These are phyloP conservation scores for Cetoscarus ocellatus DNA, from an alignment of 2,797 vertebrate species.

Conservation along the genomic window DNA sequence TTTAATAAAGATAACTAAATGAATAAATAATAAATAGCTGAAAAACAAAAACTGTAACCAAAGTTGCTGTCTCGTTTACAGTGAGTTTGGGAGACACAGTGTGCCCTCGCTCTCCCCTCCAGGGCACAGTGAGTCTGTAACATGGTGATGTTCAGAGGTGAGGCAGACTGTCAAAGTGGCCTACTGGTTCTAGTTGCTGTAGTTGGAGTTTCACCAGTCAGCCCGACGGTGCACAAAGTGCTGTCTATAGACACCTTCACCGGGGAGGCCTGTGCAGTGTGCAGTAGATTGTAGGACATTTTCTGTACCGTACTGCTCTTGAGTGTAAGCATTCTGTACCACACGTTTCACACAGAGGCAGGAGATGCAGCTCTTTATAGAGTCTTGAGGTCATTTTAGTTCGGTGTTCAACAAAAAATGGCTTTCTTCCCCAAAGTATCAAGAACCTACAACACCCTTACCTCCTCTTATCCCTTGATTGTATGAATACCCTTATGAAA, in stretches of 20 bases:
- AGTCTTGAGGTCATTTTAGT: conserved; percentile 98
- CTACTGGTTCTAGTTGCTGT: conserved; percentile 92
- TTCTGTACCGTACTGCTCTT: conserved; percentile 97
- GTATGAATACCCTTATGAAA: conserved; percentile 96
- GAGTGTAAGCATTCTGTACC: conserved; percentile 97
- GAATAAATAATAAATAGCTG: conserved; percentile 87
- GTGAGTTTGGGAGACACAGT: conserved; percentile 95
- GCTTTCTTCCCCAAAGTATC: conserved; percentile 99
- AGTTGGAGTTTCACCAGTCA: conserved; percentile 88
- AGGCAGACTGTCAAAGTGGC: conserved; percentile 89
- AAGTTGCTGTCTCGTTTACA: conserved; percentile 99
- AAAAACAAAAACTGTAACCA: conserved; percentile 96
- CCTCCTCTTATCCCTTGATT: conserved; percentile 99
- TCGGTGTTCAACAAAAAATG: conserved; percentile 95
- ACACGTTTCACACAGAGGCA: conserved; percentile 87
- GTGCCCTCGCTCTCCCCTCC: conserved; percentile 89
- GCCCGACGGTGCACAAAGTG: conserved; percentile 89
- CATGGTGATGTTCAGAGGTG: conserved; percentile 87
- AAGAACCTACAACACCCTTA: conserved; percentile 99
- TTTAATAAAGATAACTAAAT: conserved; percentile 92
- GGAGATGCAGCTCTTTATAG: conserved; percentile 89
- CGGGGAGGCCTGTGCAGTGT: conserved; percentile 97
- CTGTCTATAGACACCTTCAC: conserved; percentile 92
- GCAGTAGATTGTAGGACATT: conserved; percentile 98
- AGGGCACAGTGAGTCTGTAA: conserved; percentile 83